A percentile compares a stretch with the other conserved stretches of the same genome.
Conservation (phyloP, 1,140 invertebrate species). For the Drosophila yakuba region DNA sequence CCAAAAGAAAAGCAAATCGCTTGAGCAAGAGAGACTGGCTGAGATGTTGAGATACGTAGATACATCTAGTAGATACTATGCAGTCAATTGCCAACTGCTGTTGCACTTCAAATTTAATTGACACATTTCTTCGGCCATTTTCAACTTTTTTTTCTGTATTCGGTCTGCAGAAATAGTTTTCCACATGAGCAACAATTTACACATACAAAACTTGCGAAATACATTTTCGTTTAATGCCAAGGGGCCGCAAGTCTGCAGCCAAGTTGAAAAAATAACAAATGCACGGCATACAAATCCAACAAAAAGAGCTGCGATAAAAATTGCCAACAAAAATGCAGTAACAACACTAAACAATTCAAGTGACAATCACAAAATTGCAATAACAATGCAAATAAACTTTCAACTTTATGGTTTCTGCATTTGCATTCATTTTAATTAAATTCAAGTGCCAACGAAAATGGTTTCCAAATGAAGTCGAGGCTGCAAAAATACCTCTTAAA, state of each 20-base stretch:
- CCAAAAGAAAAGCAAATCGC: constrained; percentile 68
- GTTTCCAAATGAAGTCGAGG: constrained; percentile 1
- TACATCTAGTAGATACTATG: constrained; percentile 35
- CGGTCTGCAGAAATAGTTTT: constrained; percentile 37
- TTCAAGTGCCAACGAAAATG: constrained; percentile 38
- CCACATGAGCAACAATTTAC: constrained; percentile 48
- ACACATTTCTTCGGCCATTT: constrained; percentile 66
- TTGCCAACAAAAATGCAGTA: constrained; percentile 18
- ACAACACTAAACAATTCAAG: constrained; percentile 36
- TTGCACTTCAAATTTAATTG: constrained; percentile 81
- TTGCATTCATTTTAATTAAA: constrained; percentile 65
- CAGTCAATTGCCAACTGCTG: constrained; percentile 59
- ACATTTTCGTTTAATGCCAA: constrained; percentile 51
- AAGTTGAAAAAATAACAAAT: constrained; percentile 37
- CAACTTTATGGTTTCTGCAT: constrained; percentile 57
- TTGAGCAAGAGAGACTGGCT: constrained; percentile 13
- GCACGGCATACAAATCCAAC: constrained; percentile 4
- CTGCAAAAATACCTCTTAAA: background rate
- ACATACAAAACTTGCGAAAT: constrained; percentile 34
- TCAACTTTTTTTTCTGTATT: constrained; percentile 7
- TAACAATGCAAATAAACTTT: constrained; percentile 54
- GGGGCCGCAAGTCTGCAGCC: constrained; percentile 14
- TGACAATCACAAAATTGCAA: constrained; percentile 63
- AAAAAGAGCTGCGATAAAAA: constrained; percentile 9
- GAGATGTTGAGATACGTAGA: constrained; percentile 11